Percentiles rank a stretch among this genome's conserved stretches.
Evolutionary conservation across 2,888 invertebrate genomes (phyloP).

Genomic region (Lepidochitona cinerea): DNA sequence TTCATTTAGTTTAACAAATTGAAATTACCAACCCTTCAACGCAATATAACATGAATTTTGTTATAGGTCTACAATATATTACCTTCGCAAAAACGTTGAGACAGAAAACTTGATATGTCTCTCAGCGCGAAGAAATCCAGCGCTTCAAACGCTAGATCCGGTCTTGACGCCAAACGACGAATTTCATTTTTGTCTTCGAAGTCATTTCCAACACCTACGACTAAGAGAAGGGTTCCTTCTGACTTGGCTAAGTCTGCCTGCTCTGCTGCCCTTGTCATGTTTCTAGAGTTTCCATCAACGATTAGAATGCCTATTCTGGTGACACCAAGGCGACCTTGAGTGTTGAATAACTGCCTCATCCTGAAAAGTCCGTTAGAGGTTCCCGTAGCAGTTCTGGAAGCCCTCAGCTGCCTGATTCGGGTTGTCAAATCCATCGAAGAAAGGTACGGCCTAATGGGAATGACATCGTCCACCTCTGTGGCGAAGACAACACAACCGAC

Average conservation of each 20-base stretch:
- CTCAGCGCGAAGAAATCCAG: not conserved
- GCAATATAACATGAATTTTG: too few relatives aligned
- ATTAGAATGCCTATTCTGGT: not conserved
- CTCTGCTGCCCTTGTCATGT: not conserved
- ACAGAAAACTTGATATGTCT: not conserved
- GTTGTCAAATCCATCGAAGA: not conserved
- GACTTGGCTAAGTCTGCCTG: not conserved
- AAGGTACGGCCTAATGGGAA: not conserved
- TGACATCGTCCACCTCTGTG: not conserved
- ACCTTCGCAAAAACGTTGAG: not conserved
- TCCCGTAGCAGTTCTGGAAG: not conserved
- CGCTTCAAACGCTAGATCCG: not conserved
- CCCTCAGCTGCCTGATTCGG: not conserved
- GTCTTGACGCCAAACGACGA: not conserved
- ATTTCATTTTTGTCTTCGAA: not conserved
- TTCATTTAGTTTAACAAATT: too few relatives aligned
- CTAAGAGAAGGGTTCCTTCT: not conserved
- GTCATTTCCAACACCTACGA: not conserved
- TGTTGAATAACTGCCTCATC: not conserved
- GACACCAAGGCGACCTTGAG: not conserved
- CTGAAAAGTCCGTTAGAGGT: not conserved
- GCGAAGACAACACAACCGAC: not conserved
- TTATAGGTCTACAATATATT: not conserved
- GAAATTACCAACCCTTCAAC: too few relatives aligned
- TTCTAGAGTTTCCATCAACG: not conserved